phyloP scores from a whole-genome alignment of 2,113 vertebrate genomes.

The Phalacrocorax aristotelis region DNA sequence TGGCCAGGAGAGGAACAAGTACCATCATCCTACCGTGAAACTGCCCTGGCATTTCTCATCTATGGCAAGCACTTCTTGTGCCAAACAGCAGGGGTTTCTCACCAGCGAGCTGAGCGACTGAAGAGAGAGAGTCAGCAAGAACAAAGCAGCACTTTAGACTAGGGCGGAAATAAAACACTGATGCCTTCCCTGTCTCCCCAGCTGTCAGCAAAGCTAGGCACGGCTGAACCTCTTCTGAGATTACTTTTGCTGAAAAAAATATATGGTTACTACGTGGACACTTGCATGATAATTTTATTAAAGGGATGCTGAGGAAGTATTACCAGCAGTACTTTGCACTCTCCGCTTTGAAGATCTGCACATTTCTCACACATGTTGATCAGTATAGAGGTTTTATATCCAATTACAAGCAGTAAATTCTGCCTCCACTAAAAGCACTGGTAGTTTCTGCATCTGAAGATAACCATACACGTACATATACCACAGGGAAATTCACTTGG shows the following conservation, averaged over 20 bases:
- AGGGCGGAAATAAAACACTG: neutral
- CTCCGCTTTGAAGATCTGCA: neutral
- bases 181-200: neutral
- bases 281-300: neutral
- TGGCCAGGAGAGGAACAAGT: neutral
- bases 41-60: neutral
- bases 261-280: neutral
- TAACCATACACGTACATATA: neutral
- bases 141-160: neutral
- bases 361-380: rapidly evolving
- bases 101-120: neutral
- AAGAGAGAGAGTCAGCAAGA: neutral
- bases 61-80: neutral
- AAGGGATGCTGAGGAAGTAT: neutral
- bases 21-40: neutral
- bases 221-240: neutral
- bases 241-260: neutral
- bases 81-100: neutral
- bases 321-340: neutral
- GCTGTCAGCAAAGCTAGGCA: neutral
- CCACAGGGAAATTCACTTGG: rapidly evolving
- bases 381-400: neutral
- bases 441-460: neutral
- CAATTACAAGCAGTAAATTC: neutral
- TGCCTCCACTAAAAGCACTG: neutral